These are phyloP conservation scores for Protosalanx chinensis DNA, from an alignment of 2,797 vertebrate species.

Conservation along the genomic window DNA sequence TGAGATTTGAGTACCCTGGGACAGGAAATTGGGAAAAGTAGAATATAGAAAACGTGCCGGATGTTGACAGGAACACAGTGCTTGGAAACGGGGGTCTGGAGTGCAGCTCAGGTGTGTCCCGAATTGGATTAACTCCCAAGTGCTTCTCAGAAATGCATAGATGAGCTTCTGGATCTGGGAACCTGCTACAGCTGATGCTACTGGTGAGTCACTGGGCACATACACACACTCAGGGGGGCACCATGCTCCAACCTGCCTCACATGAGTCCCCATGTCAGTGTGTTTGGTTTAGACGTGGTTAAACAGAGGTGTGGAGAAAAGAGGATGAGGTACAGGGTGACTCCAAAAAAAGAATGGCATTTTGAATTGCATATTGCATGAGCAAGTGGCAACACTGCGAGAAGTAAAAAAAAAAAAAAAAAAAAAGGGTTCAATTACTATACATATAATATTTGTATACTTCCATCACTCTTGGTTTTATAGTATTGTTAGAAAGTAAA, in stretches of 20 bases:
- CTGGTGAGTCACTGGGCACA: not conserved
- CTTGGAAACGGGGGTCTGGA: slow-evolving; percentile 5
- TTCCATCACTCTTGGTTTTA: too few relatives aligned
- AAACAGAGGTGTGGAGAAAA: not conserved
- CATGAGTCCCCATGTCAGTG: too few relatives aligned
- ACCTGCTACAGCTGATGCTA: slow-evolving; percentile 26
- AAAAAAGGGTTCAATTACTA: too few relatives aligned
- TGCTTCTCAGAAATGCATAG: slow-evolving; percentile 26
- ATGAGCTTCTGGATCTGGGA: slow-evolving; percentile 24
- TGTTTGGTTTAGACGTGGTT: not conserved
- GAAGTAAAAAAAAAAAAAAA: too few relatives aligned
- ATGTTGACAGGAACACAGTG: slow-evolving; percentile 1
- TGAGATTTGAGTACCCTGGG: slow-evolving; percentile 8
- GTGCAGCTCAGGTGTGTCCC: slow-evolving; percentile 16
- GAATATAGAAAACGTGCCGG: slow-evolving; percentile 1
- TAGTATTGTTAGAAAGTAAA: too few relatives aligned
- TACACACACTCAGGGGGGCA: not conserved
- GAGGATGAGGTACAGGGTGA: not conserved
- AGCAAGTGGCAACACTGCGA: too few relatives aligned
- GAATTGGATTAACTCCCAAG: slow-evolving; percentile 14
- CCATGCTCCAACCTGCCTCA: not conserved
- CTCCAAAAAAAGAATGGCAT: too few relatives aligned
- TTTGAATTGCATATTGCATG: too few relatives aligned
- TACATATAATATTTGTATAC: too few relatives aligned
- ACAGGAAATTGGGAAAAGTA: slow-evolving; percentile 24